Percentiles rank a stretch among this genome's conserved stretches.
Conservation (phyloP, 2,113 vertebrate species). For the Chamaetylas fuelleborni region DNA sequence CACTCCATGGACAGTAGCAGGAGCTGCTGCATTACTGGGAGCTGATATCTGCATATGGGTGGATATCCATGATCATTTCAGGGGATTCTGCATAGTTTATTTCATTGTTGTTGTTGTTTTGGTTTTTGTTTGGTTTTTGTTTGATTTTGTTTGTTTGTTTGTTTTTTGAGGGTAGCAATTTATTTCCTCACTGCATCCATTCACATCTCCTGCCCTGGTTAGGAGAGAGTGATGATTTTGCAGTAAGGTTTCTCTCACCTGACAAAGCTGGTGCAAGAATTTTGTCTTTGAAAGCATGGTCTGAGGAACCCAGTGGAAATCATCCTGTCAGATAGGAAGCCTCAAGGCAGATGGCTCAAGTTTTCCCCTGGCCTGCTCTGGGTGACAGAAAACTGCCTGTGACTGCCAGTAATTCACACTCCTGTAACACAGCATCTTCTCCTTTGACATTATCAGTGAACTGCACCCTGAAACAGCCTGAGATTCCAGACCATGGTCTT, state of each 20-base stretch:
- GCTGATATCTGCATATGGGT: neutral
- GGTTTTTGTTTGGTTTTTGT: neutral
- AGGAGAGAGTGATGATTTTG: neutral
- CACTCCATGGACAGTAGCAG: neutral
- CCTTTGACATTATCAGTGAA: neutral
- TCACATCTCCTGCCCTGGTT: neutral
- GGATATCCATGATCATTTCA: neutral
- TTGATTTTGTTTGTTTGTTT: neutral
- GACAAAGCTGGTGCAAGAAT: neutral
- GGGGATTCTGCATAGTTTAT: neutral
- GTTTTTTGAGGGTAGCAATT: neutral
- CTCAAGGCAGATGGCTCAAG: neutral
- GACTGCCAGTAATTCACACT: neutral
- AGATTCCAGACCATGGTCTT: neutral
- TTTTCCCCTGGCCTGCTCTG: neutral
- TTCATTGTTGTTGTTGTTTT: neutral
- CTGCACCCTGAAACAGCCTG: neutral
- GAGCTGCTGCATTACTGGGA: neutral
- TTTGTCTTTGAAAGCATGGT: neutral
- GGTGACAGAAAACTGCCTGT: neutral
- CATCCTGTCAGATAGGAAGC: neutral
- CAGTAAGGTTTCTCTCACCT: neutral
- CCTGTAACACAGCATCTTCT: neutral
- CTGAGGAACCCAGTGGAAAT: neutral
- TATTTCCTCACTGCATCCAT: neutral